phyloP scores from a whole-genome alignment of 64 coral and sea anemone species.

The Montipora efflorescens region DNA sequence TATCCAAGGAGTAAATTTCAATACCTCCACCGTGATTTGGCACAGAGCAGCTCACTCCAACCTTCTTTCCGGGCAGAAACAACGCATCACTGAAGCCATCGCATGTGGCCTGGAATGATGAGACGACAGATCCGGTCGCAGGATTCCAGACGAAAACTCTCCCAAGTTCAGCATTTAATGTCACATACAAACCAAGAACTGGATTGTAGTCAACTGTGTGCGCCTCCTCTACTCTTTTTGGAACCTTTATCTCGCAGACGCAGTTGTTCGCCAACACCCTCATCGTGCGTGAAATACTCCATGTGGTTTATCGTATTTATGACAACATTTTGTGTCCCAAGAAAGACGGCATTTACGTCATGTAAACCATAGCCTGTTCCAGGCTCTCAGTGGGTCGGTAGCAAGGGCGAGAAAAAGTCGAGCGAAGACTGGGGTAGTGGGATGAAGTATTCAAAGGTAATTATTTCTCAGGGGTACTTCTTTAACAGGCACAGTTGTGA shows the following conservation, averaged over 20 bases:
- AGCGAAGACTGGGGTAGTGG: too few species aligned
- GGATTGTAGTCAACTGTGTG: not conserved
- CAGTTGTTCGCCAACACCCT: slow-evolving; percentile 27
- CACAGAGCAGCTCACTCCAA: not conserved
- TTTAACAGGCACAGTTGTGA: too few species aligned
- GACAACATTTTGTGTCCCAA: not conserved
- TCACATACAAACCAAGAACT: slow-evolving; percentile 9
- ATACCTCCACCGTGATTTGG: not conserved
- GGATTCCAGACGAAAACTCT: slow-evolving; percentile 2
- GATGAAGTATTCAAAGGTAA: too few species aligned
- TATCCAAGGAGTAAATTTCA: not conserved
- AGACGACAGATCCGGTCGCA: not conserved
- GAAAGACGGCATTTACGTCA: too few species aligned
- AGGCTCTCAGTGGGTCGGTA: too few species aligned
- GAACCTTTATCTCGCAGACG: not conserved
- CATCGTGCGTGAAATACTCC: not conserved
- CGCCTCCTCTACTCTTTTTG: not conserved
- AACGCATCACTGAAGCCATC: not conserved
- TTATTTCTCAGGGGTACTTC: too few species aligned
- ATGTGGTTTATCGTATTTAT: not conserved
- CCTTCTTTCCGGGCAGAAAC: not conserved
- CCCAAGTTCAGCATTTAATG: not conserved
- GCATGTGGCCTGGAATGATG: not conserved
- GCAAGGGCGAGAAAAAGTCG: too few species aligned
- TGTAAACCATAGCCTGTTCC: too few species aligned